Evolutionary conservation across 2,888 invertebrate species (phyloP), one percentile per base, ranked within the genome.

Genomic region (Hirtodrosophila trivittata): DNA sequence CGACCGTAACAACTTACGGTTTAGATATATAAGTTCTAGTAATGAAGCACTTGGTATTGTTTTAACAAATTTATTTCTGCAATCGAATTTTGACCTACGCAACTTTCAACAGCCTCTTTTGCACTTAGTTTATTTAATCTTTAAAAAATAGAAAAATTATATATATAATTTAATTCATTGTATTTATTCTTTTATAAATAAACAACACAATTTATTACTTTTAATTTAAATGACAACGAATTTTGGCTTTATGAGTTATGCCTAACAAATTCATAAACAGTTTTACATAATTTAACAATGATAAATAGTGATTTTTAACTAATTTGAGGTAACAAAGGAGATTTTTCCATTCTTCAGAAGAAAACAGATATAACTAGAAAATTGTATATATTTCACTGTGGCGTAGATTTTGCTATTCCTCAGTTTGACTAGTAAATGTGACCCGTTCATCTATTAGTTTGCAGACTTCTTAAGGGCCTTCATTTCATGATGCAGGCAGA

Each of bases 401-500:
- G 70, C 66, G 39, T 59, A 18, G 42, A 32, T 54, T 46, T 43
- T 21, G 21, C 21, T 56, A 47, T 60, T 43, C 39, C 50, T 43
- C 33, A 47, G n/a, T 32, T 0, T 8, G 10, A 8, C n/a, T 16
- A 21, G 10, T 7, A 38, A n/a, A n/a, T n/a, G n/a, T 10, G 16
- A 21, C 9, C 5, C 9, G n/a, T 21, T 5, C n/a, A 10, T 45
- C 13, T 41, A 42, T 59, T 69, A 78, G 12, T 60, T 57, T 30
- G 83, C 55, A 12, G 73, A 65, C 57, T 86, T 86, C 56, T 77
- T 82, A 4, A 84, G 47, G 14, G 80, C 63, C 52, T 77, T 81
- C 95, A 98, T 97, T 92, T 98, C 97, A 89, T 96, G 96, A 87
- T 96, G 96, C 42, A 98, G 93, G 89, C 98, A 98, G 12, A 93